Evolutionary conservation across 2,797 vertebrate species (phyloP), one percentile per base, ranked within the genome.

Genomic region (Hirundo rustica): DNA sequence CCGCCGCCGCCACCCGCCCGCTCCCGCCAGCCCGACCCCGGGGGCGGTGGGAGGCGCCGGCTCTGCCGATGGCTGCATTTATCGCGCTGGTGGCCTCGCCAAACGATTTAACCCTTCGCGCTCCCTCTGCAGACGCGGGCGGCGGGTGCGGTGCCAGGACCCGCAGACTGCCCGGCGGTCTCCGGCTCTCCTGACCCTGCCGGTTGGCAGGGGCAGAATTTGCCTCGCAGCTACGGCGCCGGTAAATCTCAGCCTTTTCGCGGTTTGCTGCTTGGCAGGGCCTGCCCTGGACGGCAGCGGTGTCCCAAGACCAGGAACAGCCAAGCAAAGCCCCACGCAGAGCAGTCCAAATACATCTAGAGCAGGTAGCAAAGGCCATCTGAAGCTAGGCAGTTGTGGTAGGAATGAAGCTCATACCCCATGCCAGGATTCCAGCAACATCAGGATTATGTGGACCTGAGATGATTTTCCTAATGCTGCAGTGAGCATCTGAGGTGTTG

Each of bases 41-140:
- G 77, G 77, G 84, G 77, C 84, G 10, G 84, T 44, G 86, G 88
- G 95, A 93, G 96, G 89, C 9, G 86, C 73, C 30, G 77, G 45
- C 74, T 57, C 10, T 18, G 54, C 66, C 73, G 70, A 9, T 15
- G 78, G 50, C 77, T 10, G 91, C 86, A 5, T 85, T 95, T 64
- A 64, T 82, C 85, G 10, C 50, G 47, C 89, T 4, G 85, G 60
- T 85, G 92, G 92, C 75, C 89, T 85, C 40, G 78, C 78, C 80
- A 61, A 89, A 30, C 8, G 60, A 14, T 74, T 96, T 91, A 96
- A 94, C 94, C 60, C 94, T 66, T 91, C 1, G 57, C 29, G 30
- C n/a, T 50, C 77, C 55, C 32, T 36, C 36, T 21, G 51, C 83
- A 9, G 67, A 44, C 14, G 13, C 15, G 12, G 34, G 38, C 22